Evolutionary conservation across 2,113 vertebrate species (phyloP).

Genomic region (Macroglossus sobrinus): DNA sequence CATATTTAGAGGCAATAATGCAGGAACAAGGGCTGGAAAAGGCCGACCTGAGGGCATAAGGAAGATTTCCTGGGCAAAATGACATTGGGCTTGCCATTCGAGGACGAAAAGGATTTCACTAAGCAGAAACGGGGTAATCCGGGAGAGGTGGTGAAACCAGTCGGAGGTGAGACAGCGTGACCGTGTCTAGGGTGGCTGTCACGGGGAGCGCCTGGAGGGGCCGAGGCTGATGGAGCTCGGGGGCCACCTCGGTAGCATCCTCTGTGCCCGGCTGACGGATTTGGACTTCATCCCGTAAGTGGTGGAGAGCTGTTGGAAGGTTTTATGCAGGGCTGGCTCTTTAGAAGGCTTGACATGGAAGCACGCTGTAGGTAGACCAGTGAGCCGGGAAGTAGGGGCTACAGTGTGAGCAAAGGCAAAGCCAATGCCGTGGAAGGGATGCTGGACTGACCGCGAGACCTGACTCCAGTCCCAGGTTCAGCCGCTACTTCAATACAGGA

Average conservation of each 20-base stretch:
- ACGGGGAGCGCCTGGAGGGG: rapidly evolving
- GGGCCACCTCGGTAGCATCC: too few species aligned
- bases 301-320: neutral
- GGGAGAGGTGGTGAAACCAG: neutral
- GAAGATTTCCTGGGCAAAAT: neutral
- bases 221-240: rapidly evolving
- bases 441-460: too few species aligned
- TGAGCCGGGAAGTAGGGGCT: too few species aligned
- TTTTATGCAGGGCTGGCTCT: rapidly evolving
- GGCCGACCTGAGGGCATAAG: rapidly evolving
- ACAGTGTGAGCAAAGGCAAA: rapidly evolving
- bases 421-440: too few species aligned
- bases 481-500: neutral
- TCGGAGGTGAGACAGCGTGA: neutral
- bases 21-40: neutral
- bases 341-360: neutral
- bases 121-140: neutral
- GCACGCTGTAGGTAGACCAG: rapidly evolving
- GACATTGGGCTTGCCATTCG: neutral
- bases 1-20: neutral
- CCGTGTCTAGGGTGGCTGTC: neutral
- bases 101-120: neutral
- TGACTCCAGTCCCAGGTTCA: neutral
- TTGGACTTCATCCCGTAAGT: neutral
- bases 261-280: neutral